Evolutionary conservation across 2,797 vertebrate species (phyloP).

Genomic region (Liasis olivaceus): DNA sequence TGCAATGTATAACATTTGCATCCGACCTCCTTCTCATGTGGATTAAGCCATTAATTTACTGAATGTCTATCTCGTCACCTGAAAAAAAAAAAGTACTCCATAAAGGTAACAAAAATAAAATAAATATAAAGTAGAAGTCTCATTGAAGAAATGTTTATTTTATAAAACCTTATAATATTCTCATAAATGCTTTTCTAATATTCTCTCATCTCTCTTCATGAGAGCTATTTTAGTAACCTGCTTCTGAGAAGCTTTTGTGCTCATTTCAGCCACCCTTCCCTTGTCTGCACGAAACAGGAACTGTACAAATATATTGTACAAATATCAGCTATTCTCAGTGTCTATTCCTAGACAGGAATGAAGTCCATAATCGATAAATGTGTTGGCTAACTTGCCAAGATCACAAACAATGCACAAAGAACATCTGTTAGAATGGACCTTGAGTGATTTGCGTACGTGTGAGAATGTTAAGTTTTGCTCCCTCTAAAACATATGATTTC

Average conservation of each 20-base stretch:
- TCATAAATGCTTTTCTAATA: neutral
- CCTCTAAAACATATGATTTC: neutral
- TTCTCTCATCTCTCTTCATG: neutral
- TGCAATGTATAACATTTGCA: neutral
- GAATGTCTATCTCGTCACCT: neutral
- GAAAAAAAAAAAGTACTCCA: neutral
- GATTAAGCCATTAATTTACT: neutral
- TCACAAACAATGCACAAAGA: neutral
- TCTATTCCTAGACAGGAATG: neutral
- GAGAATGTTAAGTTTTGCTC: neutral
- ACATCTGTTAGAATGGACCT: neutral
- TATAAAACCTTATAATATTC: neutral
- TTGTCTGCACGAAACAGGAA: neutral
- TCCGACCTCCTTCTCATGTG: neutral
- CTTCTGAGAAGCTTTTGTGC: neutral
- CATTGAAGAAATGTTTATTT: neutral
- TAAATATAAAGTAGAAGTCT: neutral
- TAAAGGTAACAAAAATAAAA: neutral
- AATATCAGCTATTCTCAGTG: neutral
- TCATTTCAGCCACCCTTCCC: neutral
- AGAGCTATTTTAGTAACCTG: neutral
- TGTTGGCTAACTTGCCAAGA: neutral
- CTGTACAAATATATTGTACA: neutral
- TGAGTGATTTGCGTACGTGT: neutral
- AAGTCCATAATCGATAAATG: neutral